Conservation (phyloP, 2,888 invertebrate genomes). For the Tipula lateralis region DNA sequence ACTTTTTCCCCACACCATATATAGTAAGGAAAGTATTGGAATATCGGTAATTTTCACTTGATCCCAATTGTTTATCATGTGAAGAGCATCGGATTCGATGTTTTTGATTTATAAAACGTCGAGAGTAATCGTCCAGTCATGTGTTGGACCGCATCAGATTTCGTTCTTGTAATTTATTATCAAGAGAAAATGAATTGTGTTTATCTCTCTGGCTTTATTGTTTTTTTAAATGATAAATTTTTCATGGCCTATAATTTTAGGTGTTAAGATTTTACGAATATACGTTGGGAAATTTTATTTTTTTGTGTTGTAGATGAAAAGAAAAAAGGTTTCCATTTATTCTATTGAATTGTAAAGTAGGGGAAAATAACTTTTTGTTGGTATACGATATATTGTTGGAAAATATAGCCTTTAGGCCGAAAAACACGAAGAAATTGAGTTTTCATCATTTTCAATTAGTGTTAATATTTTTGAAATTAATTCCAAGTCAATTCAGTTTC, state of each 20-base stretch:
- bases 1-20: no score
- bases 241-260: background rate
- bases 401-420: background rate
- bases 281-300: background rate
- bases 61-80: no score
- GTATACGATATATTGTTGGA: background rate
- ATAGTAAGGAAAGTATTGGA: no score
- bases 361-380: no score
- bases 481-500: background rate
- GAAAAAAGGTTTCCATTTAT: background rate
- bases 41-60: no score
- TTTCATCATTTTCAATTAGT: background rate
- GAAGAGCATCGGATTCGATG: no score
- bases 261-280: background rate
- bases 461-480: background rate
- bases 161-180: background rate
- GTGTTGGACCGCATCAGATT: no score
- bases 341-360: background rate
- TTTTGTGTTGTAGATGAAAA: background rate
- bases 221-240: background rate
- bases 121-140: no score
- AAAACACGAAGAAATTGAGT: background rate
- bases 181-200: background rate
- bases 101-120: no score
- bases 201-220: background rate